Percentiles rank a stretch among this genome's conserved stretches.
Conservation (phyloP, 2,888 invertebrate genomes). For the Polyommatus iphigenia region DNA sequence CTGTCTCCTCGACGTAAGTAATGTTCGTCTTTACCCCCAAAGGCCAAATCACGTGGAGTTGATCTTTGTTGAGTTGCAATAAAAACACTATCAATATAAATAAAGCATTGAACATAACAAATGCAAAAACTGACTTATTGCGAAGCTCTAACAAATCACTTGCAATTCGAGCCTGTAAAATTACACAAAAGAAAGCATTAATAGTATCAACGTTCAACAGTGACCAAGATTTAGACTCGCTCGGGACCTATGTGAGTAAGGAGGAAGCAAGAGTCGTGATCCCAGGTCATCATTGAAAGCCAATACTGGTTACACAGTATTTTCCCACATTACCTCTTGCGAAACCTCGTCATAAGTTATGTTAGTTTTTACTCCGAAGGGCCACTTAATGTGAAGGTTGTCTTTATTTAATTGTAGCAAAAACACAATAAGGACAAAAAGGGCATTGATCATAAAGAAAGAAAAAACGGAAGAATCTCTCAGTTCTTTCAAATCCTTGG, state of each 20-base stretch:
- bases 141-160: constrained; percentile 95
- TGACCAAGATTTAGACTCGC: constrained; percentile 68
- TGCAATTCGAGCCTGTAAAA: constrained; percentile 92
- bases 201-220: constrained; percentile 77
- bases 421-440: constrained; percentile 99
- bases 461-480: constrained; percentile 97
- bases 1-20: constrained; percentile 94
- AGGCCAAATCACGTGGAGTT: constrained; percentile 98
- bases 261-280: not conserved
- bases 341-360: constrained; percentile 94
- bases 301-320: constrained; percentile 60
- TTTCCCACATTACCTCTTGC: constrained; percentile 91
- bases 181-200: constrained; percentile 70
- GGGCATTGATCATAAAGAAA: constrained; percentile 99
- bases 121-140: constrained; percentile 98
- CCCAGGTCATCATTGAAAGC: constrained; percentile 74
- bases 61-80: constrained; percentile 99
- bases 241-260: not conserved
- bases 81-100: constrained; percentile 99
- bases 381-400: constrained; percentile 97
- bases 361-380: constrained; percentile 95
- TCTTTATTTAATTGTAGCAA: constrained; percentile 99
- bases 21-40: constrained; percentile 97
- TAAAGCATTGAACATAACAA: constrained; percentile 99
- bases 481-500: constrained; percentile 94